Conservation (phyloP, 2,797 vertebrate species). For the Hephaestus fuliginosus region DNA sequence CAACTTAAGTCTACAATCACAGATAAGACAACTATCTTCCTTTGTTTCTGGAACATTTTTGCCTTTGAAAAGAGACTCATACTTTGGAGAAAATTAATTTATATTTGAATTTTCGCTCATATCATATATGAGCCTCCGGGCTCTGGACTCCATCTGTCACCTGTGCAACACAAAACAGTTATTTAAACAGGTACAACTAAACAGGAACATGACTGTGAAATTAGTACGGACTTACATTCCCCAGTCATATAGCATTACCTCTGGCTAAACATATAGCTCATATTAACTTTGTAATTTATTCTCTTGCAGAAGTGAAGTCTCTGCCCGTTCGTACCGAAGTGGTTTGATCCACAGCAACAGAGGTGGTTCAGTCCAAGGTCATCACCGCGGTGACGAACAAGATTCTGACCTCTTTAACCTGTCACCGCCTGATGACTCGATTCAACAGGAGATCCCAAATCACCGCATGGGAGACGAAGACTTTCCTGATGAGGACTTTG, state of each 20-base stretch:
- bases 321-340: constrained; percentile 26
- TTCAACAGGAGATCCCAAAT: constrained; percentile 44
- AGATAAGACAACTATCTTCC: background rate
- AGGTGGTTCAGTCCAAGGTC: constrained; percentile 32
- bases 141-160: constrained; percentile 94
- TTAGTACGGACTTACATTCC: background rate
- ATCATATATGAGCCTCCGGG: constrained; percentile 84
- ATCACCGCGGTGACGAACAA: constrained; percentile 6
- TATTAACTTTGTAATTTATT: constrained; percentile 20
- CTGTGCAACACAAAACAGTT: constrained; percentile 62
- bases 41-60: background rate
- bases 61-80: no score
- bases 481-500: constrained; percentile 87
- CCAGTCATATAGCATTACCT: background rate
- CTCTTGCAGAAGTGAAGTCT: constrained; percentile 64
- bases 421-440: background rate
- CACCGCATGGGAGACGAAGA: constrained; percentile 51
- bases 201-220: background rate
- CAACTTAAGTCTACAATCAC: background rate
- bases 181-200: constrained; percentile 5
- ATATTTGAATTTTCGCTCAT: background rate
- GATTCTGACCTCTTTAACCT: constrained; percentile 21
- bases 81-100: no score
- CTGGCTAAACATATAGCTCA: background rate
- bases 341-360: constrained; percentile 38